These are phyloP conservation scores for Aethina tumida DNA, from an alignment of 1,140 invertebrate species.

Conservation along the genomic window DNA sequence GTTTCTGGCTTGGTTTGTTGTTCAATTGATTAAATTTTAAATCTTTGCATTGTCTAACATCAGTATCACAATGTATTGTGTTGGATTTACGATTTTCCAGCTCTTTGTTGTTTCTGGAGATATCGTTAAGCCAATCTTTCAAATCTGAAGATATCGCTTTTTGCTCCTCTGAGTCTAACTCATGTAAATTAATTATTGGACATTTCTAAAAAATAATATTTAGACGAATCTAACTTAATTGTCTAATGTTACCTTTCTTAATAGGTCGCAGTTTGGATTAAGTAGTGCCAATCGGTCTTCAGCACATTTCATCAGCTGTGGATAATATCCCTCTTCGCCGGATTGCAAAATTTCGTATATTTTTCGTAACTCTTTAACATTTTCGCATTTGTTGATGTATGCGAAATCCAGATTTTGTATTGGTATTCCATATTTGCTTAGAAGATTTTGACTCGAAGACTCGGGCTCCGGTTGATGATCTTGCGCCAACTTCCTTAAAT, in stretches of 20 bases:
- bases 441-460: too few species aligned
- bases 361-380: constrained; percentile 46
- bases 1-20: constrained; percentile 20
- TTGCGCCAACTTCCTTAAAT: too few species aligned
- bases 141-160: constrained; percentile 37
- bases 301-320: constrained; percentile 44
- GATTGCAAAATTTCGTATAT: constrained; percentile 51
- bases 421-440: constrained; percentile 48
- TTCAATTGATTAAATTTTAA: constrained; percentile 10
- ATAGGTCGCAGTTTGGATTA: constrained; percentile 37
- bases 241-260: constrained; percentile 42
- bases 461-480: too few species aligned
- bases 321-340: constrained; percentile 57
- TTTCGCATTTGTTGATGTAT: constrained; percentile 43
- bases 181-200: constrained; percentile 37
- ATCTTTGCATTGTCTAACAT: constrained; percentile 11
- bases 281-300: constrained; percentile 42
- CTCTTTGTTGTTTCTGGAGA: constrained; percentile 25
- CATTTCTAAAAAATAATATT: constrained; percentile 40
- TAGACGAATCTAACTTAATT: too few species aligned
- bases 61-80: constrained; percentile 8
- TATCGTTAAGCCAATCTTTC: constrained; percentile 20
- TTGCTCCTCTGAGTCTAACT: constrained; percentile 34
- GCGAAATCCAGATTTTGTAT: constrained; percentile 48
- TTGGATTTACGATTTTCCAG: constrained; percentile 20